A percentile compares a stretch with the other conserved stretches of the same genome.
Conservation (phyloP, 2,797 vertebrate genomes). For the Lepilemur ruficaudatus region DNA sequence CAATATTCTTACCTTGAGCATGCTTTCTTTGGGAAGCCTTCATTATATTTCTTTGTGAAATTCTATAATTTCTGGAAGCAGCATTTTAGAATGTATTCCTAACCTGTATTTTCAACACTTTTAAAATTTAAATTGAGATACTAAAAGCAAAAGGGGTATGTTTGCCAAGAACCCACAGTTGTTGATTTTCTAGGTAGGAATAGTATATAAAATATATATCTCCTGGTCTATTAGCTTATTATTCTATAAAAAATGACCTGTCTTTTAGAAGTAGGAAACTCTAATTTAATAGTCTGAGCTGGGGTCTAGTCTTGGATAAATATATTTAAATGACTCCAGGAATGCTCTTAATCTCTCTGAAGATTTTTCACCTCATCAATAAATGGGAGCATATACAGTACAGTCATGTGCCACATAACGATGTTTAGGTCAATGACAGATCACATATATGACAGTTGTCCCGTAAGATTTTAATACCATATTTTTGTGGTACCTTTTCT, state of each 20-base stretch:
- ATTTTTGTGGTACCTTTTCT: not conserved
- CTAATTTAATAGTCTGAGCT: not conserved
- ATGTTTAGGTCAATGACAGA: not conserved
- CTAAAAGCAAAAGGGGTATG: not conserved
- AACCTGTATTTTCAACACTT: not conserved
- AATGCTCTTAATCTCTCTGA: not conserved
- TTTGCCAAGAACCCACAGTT: not conserved
- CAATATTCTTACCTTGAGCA: not conserved
- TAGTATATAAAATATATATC: not conserved
- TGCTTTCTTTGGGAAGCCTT: not conserved
- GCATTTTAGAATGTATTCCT: not conserved
- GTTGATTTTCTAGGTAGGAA: not conserved
- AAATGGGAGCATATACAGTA: not conserved
- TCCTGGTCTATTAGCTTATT: not conserved
- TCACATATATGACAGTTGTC: not conserved
- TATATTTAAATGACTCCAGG: not conserved
- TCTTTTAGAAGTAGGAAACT: not conserved
- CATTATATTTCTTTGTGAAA: not conserved
- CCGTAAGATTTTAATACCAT: not conserved
- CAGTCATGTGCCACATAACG: not conserved
- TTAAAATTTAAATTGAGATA: not conserved
- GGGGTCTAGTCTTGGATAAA: not conserved
- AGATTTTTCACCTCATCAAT: not conserved
- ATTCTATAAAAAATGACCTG: not conserved
- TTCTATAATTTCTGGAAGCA: conserved; percentile 1